Evolutionary conservation across 2,888 invertebrate species (phyloP).

Genomic region (Teinopalpus imperialis): DNA sequence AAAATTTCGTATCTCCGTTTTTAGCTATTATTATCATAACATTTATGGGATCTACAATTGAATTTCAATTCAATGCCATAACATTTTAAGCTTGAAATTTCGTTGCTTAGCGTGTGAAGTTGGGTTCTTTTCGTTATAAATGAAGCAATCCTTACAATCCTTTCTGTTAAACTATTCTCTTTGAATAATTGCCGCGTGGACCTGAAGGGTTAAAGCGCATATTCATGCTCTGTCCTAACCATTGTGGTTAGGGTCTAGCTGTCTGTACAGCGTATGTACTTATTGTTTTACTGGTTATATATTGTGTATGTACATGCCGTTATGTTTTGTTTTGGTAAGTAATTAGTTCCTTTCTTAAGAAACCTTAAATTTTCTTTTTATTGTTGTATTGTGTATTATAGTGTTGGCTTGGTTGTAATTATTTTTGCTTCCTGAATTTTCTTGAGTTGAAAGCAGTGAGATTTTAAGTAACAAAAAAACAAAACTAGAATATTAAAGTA

Average conservation of each 20-base stretch:
- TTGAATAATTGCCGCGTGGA: slow-evolving; percentile 83
- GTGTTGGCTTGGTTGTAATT: slow-evolving; percentile 11
- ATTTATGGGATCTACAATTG: slow-evolving; percentile 12
- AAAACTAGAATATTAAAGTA: too few relatives aligned
- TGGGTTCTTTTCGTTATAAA: slow-evolving; percentile 35
- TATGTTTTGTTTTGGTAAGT: slow-evolving; percentile 8
- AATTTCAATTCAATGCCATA: slow-evolving; percentile 30
- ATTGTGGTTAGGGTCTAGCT: slow-evolving; percentile 64
- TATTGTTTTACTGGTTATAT: slow-evolving; percentile 15
- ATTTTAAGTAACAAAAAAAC: too few relatives aligned
- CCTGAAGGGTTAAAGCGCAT: slow-evolving; percentile 78
- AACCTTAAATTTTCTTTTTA: slow-evolving; percentile 8
- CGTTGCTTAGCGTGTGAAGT: slow-evolving; percentile 7
- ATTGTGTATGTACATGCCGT: slow-evolving; percentile 3
- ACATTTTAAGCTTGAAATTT: slow-evolving; percentile 32
- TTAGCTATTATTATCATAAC: slow-evolving; percentile 19
- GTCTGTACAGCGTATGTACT: slow-evolving; percentile 27
- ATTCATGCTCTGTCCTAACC: slow-evolving; percentile 72
- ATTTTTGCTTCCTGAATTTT: slow-evolving; percentile 6
- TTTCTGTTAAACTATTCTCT: slow-evolving; percentile 82
- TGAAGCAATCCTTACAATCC: slow-evolving; percentile 68
- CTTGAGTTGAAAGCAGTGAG: neutral
- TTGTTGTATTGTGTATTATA: too few relatives aligned
- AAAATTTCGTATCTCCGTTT: slow-evolving; percentile 53
- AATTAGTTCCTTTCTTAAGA: slow-evolving; percentile 20